Conservation (phyloP, 2,797 vertebrate genomes). For the Remorina albescens region DNA sequence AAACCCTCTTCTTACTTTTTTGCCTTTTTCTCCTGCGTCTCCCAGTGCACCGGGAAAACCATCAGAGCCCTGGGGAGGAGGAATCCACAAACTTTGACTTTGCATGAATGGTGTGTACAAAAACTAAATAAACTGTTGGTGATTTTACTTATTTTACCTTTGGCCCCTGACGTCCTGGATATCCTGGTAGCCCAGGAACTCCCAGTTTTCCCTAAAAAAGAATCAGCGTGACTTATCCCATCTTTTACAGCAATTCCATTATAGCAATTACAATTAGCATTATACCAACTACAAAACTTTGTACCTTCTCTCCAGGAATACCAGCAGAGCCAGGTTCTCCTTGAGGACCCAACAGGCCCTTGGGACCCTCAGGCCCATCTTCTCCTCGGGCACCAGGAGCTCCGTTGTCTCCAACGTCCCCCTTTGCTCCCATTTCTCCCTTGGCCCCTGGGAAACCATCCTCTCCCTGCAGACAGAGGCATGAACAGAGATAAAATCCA, state of each 20-base stretch:
- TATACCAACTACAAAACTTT: background rate
- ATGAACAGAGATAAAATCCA: background rate
- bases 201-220: conserved; percentile 88
- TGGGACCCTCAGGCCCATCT: conserved; percentile 94
- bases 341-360: conserved; percentile 90
- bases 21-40: conserved; percentile 91
- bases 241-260: background rate
- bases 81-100: conserved; percentile 3
- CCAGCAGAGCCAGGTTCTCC: conserved; percentile 90
- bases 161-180: conserved; percentile 87
- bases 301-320: conserved; percentile 92
- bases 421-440: conserved; percentile 96
- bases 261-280: background rate
- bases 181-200: conserved; percentile 90
- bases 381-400: conserved; percentile 89
- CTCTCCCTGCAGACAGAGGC: conserved; percentile 88
- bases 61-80: conserved; percentile 88
- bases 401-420: conserved; percentile 92
- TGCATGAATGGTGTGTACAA: background rate
- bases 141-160: conserved; percentile 80
- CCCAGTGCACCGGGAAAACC: conserved; percentile 92
- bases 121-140: background rate
- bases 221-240: too few relatives aligned
- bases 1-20: conserved; percentile 83
- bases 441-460: conserved; percentile 97